Percentiles rank a stretch among this genome's conserved stretches.
phyloP scores from a whole-genome alignment of 2,113 vertebrate genomes.

The Otis tarda region DNA sequence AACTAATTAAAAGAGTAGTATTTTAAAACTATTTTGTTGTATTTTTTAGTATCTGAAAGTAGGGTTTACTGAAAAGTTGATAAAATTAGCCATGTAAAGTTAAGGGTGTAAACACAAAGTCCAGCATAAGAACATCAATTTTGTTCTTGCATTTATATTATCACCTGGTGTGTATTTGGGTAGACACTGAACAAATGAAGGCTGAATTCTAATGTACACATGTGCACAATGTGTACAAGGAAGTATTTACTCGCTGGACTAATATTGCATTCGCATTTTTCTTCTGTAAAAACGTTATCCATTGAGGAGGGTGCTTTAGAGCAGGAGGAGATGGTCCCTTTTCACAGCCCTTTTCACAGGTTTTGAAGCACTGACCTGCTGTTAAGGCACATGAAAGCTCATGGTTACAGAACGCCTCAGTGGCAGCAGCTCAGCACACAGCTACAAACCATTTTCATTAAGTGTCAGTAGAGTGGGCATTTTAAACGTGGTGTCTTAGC shows the following conservation, averaged over 20 bases:
- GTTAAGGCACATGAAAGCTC: neutral
- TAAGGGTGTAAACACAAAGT: neutral
- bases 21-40: neutral
- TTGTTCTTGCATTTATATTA: neutral
- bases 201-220: neutral
- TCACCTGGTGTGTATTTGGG: neutral
- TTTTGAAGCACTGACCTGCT: neutral
- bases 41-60: neutral
- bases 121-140: neutral
- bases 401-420: rapidly evolving
- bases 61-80: neutral
- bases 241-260: neutral
- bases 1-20: neutral
- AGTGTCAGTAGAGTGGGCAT: neutral
- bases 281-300: neutral
- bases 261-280: neutral
- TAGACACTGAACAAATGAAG: neutral
- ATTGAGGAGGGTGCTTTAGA: neutral
- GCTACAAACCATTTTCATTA: neutral
- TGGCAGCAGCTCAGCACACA: neutral
- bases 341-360: neutral
- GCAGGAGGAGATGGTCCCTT: neutral
- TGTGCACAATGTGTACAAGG: neutral
- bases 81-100: neutral
- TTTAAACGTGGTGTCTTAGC: neutral